These are phyloP conservation scores for Esox niger DNA, from an alignment of 2,113 vertebrate species.

Conservation along the genomic window DNA sequence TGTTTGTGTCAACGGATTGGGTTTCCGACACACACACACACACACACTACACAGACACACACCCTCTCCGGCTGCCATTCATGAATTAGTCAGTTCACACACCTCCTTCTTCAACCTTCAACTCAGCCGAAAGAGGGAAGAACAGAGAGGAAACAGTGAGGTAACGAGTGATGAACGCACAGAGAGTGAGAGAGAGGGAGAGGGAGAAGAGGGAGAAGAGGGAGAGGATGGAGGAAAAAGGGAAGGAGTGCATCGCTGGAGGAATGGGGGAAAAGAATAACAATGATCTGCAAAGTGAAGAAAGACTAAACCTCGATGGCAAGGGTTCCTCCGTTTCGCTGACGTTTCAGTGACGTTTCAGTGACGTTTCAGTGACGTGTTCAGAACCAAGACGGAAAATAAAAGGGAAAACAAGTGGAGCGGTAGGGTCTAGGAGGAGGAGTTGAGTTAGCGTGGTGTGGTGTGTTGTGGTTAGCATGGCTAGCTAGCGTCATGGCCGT, in stretches of 20 bases:
- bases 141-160: too few species aligned
- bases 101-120: slow-evolving; percentile 27
- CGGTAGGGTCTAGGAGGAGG: slow-evolving; percentile 19
- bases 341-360: slow-evolving; percentile 12
- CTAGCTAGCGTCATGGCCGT: slow-evolving; percentile 40
- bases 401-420: slow-evolving; percentile 6
- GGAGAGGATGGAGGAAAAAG: neutral
- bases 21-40: slow-evolving; percentile 4
- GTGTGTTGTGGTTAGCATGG: slow-evolving; percentile 48
- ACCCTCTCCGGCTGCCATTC: slow-evolving; percentile 1
- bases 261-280: slow-evolving; percentile 6
- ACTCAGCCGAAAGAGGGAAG: slow-evolving; percentile 23
- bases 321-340: slow-evolving; percentile 18
- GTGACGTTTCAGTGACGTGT: slow-evolving; percentile 17
- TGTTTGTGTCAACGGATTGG: slow-evolving; percentile 27
- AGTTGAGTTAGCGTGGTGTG: slow-evolving; percentile 63
- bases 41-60: slow-evolving; percentile 24
- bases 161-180: slow-evolving; percentile 10
- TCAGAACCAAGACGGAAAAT: neutral
- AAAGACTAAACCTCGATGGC: neutral
- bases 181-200: slow-evolving; percentile 9
- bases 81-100: slow-evolving; percentile 9
- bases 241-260: slow-evolving; percentile 13
- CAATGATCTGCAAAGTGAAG: neutral
- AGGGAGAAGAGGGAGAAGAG: too few species aligned